Evolutionary conservation across 30 jellyfish, hydroid and myxozoan genomes (phyloP).

Genomic region (Rhopilema esculentum): DNA sequence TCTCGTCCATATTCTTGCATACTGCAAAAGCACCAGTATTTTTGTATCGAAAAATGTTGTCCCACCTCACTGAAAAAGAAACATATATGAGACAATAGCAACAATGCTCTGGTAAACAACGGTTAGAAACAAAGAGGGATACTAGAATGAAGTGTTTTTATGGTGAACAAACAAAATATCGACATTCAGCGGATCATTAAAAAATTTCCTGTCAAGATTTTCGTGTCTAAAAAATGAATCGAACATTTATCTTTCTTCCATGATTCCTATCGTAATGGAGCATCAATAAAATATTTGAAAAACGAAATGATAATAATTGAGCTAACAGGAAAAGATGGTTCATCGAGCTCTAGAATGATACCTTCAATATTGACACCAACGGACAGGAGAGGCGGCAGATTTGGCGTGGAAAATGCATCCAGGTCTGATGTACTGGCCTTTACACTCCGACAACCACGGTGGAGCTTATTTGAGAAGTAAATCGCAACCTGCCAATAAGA

Average conservation of each 20-base stretch:
- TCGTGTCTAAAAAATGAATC: no score
- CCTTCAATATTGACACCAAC: conserved; percentile 89
- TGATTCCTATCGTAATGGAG: no score
- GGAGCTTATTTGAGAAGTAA: conserved; percentile 81
- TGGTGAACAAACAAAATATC: neutral
- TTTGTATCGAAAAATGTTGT: conserved; percentile 81
- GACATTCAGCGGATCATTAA: no score
- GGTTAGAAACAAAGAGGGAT: neutral
- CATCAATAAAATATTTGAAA: no score
- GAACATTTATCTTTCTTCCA: neutral
- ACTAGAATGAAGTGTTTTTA: neutral
- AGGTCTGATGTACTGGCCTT: conserved; percentile 87
- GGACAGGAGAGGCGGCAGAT: conserved; percentile 91
- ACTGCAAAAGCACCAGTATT: conserved; percentile 64
- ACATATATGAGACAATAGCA: neutral
- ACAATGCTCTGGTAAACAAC: neutral
- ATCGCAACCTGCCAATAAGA: conserved; percentile 59
- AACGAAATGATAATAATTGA: neutral
- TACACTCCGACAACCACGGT: conserved; percentile 89
- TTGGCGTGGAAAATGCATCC: conserved; percentile 96
- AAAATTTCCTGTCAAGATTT: no score
- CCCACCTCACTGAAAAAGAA: conserved; percentile 83
- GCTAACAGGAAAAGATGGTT: neutral
- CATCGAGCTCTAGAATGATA: conserved; percentile 10
- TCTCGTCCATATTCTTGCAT: conserved; percentile 79